Percentiles rank a stretch among this genome's conserved stretches.
These are phyloP conservation scores for Molanna angustata DNA, from an alignment of 2,888 invertebrate species.

Conservation along the genomic window DNA sequence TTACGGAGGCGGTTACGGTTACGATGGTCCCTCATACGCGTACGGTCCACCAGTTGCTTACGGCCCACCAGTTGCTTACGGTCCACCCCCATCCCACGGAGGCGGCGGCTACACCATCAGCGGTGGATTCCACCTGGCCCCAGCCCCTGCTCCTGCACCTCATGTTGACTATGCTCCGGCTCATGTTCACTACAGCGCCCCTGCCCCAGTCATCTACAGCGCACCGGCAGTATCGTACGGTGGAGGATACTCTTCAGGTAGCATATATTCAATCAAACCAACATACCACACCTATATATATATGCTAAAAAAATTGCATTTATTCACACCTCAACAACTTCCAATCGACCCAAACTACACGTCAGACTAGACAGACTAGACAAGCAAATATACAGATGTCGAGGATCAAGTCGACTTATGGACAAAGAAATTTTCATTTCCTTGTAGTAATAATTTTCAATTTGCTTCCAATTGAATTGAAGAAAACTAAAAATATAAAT, in stretches of 20 bases:
- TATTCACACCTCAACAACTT: too few relatives aligned
- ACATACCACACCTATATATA: too few relatives aligned
- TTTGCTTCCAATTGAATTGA: too few relatives aligned
- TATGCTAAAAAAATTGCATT: too few relatives aligned
- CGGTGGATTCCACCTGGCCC: not conserved
- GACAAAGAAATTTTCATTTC: too few relatives aligned
- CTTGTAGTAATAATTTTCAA: too few relatives aligned
- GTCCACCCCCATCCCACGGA: not conserved
- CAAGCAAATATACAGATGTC: too few relatives aligned
- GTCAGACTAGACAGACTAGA: too few relatives aligned
- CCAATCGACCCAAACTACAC: too few relatives aligned
- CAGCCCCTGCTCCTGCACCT: not conserved
- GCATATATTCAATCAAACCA: too few relatives aligned
- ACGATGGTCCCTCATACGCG: not conserved
- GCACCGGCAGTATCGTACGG: conserved; percentile 1
- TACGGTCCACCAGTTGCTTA: not conserved
- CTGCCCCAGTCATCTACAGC: not conserved
- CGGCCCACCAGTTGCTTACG: not conserved
- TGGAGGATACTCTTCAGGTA: not conserved
- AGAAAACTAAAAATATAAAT: too few relatives aligned
- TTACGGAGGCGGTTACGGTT: conserved; percentile 7
- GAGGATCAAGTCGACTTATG: too few relatives aligned
- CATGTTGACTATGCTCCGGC: not conserved
- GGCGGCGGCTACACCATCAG: not conserved
- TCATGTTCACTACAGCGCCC: not conserved